A percentile compares a stretch with the other conserved stretches of the same genome.
phyloP scores from a whole-genome alignment of 2,797 vertebrate genomes.

The Gorsachius magnificus region DNA sequence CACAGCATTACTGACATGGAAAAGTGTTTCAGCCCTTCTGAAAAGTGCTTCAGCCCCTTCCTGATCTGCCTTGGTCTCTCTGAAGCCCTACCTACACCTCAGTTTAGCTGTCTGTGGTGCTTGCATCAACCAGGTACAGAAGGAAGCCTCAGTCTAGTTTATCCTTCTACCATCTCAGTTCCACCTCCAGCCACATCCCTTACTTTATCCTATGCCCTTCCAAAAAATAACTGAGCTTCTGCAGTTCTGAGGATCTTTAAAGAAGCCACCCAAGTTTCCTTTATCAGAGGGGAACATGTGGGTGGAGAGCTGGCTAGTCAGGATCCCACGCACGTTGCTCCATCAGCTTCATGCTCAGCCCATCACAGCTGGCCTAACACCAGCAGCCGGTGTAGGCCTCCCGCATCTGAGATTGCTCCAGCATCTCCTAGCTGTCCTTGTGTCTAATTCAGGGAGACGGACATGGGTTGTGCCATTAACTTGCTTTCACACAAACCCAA shows the following conservation, averaged over 20 bases:
- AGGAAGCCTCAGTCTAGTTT: not conserved
- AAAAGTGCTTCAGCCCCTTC: not conserved
- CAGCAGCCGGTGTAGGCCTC: not conserved
- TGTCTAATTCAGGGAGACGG: not conserved
- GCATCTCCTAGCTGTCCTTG: not conserved
- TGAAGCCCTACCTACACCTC: not conserved
- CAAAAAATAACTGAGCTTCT: not conserved
- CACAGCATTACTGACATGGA: fast-evolving
- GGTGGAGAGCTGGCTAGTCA: not conserved
- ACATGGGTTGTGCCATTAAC: not conserved
- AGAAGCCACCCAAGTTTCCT: not conserved
- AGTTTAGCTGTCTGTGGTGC: not conserved
- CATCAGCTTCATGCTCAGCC: not conserved
- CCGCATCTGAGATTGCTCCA: not conserved
- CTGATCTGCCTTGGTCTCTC: not conserved
- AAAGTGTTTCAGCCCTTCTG: not conserved
- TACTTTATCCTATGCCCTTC: not conserved
- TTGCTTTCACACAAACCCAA: not conserved
- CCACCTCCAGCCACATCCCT: not conserved
- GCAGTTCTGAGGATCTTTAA: not conserved
- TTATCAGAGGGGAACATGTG: not conserved
- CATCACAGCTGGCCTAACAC: not conserved
- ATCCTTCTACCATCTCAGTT: not conserved
- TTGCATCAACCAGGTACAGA: not conserved
- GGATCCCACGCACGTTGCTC: not conserved